Evolutionary conservation across 2,888 invertebrate genomes (phyloP).

Genomic region (Ennomos quercinarius): DNA sequence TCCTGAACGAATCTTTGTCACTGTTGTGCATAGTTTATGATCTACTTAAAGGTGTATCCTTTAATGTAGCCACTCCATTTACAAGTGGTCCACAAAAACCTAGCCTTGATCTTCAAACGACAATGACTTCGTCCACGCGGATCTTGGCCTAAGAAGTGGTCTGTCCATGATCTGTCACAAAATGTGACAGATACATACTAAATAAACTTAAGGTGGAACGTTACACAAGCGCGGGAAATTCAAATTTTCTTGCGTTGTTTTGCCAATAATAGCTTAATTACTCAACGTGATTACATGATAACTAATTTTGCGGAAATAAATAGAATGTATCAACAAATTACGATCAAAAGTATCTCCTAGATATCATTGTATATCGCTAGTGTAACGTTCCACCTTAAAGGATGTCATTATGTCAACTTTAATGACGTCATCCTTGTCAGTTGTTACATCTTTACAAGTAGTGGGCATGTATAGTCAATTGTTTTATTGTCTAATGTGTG

Average conservation of each 20-base stretch:
- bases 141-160: slow-evolving; percentile 28
- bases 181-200: slow-evolving; percentile 29
- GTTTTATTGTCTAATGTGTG: too few species aligned
- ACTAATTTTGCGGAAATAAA: slow-evolving; percentile 44
- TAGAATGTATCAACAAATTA: too few species aligned
- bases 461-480: neutral
- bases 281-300: too few species aligned
- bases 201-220: too few species aligned
- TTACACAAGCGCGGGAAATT: too few species aligned
- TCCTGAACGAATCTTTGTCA: slow-evolving; percentile 1
- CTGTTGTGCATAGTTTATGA: slow-evolving; percentile 19
- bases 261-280: too few species aligned
- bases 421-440: slow-evolving; percentile 33
- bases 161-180: slow-evolving; percentile 11
- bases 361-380: too few species aligned
- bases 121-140: slow-evolving; percentile 38
- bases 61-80: slow-evolving; percentile 17
- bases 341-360: too few species aligned
- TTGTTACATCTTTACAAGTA: too few species aligned
- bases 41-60: slow-evolving; percentile 18
- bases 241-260: too few species aligned
- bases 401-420: slow-evolving; percentile 32
- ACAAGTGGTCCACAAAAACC: slow-evolving; percentile 40
- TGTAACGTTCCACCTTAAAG: too few species aligned
- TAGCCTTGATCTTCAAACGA: slow-evolving; percentile 54